Conservation (phyloP, 2,888 invertebrate genomes). For the Mantis religiosa region DNA sequence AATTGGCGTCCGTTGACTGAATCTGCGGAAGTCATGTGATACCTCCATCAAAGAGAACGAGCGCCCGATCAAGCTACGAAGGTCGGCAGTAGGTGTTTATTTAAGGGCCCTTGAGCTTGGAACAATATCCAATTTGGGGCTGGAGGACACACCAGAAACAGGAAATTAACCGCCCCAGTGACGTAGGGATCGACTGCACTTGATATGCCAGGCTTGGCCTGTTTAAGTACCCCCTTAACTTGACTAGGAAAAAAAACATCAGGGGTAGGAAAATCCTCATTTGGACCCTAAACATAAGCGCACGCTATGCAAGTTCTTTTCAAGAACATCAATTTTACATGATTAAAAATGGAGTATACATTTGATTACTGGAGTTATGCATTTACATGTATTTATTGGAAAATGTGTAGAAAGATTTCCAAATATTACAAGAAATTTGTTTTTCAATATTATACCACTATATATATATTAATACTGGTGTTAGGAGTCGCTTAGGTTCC, state of each 20-base stretch:
- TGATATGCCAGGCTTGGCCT: neutral
- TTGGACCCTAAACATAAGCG: too few relatives aligned
- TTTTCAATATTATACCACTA: too few relatives aligned
- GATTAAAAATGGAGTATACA: too few relatives aligned
- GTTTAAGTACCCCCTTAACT: neutral
- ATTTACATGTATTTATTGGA: too few relatives aligned
- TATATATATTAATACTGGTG: too few relatives aligned
- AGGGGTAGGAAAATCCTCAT: neutral
- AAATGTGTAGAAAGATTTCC: too few relatives aligned
- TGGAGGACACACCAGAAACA: neutral
- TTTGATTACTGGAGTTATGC: too few relatives aligned
- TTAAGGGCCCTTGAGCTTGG: neutral
- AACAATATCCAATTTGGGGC: neutral
- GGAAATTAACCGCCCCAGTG: neutral
- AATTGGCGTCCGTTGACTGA: neutral
- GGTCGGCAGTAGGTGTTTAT: neutral
- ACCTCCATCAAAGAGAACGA: neutral
- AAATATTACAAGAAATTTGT: too few relatives aligned
- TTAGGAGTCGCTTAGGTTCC: too few relatives aligned
- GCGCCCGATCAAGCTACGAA: neutral
- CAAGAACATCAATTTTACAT: too few relatives aligned
- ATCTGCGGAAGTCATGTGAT: neutral
- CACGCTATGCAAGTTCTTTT: too few relatives aligned
- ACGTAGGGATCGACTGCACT: neutral
- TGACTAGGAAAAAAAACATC: neutral